Conservation (phyloP, 2,113 vertebrate species). For the Nipponia nippon region DNA sequence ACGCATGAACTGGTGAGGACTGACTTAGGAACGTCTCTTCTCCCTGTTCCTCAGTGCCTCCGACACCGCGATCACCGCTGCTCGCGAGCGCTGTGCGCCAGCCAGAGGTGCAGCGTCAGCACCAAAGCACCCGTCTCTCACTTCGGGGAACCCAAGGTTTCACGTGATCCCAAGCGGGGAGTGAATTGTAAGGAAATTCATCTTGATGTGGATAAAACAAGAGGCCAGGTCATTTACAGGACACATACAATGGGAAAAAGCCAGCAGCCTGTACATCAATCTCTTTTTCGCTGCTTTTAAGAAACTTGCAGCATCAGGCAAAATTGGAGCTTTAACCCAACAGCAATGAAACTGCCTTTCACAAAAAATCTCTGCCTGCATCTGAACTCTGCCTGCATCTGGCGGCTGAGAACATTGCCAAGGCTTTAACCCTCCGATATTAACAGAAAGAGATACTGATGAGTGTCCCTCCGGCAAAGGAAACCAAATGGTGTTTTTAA, state of each 20-base stretch:
- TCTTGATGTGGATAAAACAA: not conserved
- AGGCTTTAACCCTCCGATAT: constrained; percentile 38
- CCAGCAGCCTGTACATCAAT: not conserved
- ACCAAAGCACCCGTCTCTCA: not conserved
- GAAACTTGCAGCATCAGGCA: constrained; percentile 8
- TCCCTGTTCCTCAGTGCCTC: not conserved
- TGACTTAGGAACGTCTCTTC: not conserved
- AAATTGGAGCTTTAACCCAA: not conserved
- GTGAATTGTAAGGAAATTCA: not conserved
- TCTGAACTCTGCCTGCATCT: constrained; percentile 42
- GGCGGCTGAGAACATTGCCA: constrained; percentile 27
- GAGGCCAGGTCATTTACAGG: not conserved
- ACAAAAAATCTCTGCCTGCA: not conserved
- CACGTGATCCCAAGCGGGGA: not conserved
- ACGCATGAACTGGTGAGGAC: not conserved
- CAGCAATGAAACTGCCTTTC: constrained; percentile 1
- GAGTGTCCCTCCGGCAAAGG: not conserved
- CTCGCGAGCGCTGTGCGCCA: not conserved
- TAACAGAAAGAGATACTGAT: constrained; percentile 58
- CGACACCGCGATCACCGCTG: rapidly evolving
- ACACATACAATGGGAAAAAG: not conserved
- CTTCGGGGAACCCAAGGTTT: not conserved
- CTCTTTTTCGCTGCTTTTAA: not conserved
- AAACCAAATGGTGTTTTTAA: constrained; percentile 59
- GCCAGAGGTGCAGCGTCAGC: not conserved